Conservation (phyloP, 2,113 vertebrate species). For the Plotosus lineatus region DNA sequence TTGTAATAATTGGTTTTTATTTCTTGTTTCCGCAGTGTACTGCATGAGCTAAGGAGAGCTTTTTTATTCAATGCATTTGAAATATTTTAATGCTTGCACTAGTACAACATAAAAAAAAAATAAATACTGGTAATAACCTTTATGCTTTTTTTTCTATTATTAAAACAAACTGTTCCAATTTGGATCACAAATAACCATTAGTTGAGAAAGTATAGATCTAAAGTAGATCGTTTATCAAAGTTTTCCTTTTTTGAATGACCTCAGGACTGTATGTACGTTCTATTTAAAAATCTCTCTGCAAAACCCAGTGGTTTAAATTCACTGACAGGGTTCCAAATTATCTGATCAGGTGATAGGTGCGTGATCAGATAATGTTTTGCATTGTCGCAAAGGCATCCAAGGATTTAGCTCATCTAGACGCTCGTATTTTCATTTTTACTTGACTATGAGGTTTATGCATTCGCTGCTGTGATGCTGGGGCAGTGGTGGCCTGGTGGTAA, state of each 20-base stretch:
- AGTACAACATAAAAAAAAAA: too few species aligned
- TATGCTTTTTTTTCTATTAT: too few species aligned
- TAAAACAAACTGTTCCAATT: too few species aligned
- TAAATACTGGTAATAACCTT: too few species aligned
- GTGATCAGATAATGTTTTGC: slow-evolving; percentile 9
- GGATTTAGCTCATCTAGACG: slow-evolving; percentile 26
- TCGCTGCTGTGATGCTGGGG: too few species aligned
- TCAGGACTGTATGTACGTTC: neutral
- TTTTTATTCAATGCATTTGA: slow-evolving; percentile 15
- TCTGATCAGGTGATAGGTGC: slow-evolving; percentile 12
- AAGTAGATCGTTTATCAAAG: neutral
- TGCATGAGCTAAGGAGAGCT: slow-evolving; percentile 25
- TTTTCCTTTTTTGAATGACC: neutral
- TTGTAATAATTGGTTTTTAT: neutral
- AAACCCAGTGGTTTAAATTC: slow-evolving; percentile 23
- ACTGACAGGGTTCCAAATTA: slow-evolving; percentile 14
- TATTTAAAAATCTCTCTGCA: neutral
- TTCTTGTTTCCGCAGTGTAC: slow-evolving; percentile 15
- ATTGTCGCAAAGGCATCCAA: neutral
- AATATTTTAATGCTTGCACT: slow-evolving; percentile 30
- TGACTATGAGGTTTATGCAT: slow-evolving; percentile 12
- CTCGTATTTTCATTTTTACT: slow-evolving; percentile 15
- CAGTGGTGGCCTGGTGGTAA: too few species aligned
- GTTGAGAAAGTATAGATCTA: slow-evolving; percentile 23
- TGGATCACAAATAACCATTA: too few species aligned